Conservation (phyloP, 2,888 invertebrate species). For the Xestoiulus laeticollis region DNA sequence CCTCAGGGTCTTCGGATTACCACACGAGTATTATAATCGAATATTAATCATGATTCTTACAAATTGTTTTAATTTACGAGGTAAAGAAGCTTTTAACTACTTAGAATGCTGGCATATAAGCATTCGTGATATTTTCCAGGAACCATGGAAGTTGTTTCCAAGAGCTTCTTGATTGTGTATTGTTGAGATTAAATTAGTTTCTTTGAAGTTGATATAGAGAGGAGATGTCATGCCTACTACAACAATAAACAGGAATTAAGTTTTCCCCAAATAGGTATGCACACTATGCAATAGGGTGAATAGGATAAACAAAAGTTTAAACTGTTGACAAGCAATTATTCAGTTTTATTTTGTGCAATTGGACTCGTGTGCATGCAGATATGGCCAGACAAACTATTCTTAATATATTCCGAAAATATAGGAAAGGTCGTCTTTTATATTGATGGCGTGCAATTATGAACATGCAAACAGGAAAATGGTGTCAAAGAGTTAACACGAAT, state of each 20-base stretch:
- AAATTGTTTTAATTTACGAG: background rate
- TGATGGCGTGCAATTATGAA: background rate
- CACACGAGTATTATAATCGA: background rate
- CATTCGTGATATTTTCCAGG: background rate
- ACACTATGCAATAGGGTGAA: background rate
- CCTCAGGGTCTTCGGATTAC: no score
- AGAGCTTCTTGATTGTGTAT: slow-evolving; percentile 28
- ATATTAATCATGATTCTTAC: background rate
- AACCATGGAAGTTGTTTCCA: background rate
- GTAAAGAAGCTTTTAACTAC: background rate
- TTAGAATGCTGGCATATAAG: background rate
- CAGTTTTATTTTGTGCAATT: background rate
- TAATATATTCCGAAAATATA: background rate
- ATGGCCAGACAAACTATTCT: background rate
- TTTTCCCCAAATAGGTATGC: background rate
- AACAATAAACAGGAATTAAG: slow-evolving; percentile 25
- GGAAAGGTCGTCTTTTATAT: background rate
- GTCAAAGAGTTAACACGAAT: no score
- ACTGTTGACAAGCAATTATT: slow-evolving; percentile 22
- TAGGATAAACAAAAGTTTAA: slow-evolving; percentile 23
- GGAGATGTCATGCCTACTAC: slow-evolving; percentile 10
- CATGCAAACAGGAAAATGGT: background rate
- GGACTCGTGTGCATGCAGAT: background rate
- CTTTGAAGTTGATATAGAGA: slow-evolving; percentile 15
- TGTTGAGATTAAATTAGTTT: slow-evolving; percentile 27